phyloP scores from a whole-genome alignment of 1,140 invertebrate genomes.

The Drosophila quadrilineata region DNA sequence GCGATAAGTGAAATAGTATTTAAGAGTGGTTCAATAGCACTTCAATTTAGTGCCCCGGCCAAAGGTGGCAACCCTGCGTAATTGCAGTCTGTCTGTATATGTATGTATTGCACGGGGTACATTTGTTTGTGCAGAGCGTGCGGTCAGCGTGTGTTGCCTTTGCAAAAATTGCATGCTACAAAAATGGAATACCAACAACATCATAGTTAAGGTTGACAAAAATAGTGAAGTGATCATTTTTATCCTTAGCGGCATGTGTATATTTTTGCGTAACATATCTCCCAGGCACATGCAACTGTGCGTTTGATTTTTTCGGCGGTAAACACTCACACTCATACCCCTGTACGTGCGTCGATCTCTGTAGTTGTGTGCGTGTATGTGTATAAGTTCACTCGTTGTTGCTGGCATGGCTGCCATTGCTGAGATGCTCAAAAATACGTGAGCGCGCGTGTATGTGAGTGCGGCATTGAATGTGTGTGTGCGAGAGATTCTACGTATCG shows the following conservation, averaged over 20 bases:
- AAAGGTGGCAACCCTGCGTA: slow-evolving; percentile 67
- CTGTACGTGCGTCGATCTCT: slow-evolving; percentile 54
- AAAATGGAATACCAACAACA: slow-evolving; percentile 17
- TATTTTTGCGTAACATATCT: slow-evolving; percentile 69
- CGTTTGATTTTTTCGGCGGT: slow-evolving; percentile 78
- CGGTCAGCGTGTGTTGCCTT: slow-evolving; percentile 60
- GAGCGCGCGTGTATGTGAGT: slow-evolving; percentile 51
- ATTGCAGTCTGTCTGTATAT: slow-evolving; percentile 78
- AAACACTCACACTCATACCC: slow-evolving; percentile 77
- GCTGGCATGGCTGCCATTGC: slow-evolving; percentile 53
- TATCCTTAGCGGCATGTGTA: slow-evolving; percentile 11
- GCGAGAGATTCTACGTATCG: slow-evolving; percentile 77
- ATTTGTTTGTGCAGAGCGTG: slow-evolving; percentile 73
- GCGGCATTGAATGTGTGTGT: slow-evolving; percentile 46
- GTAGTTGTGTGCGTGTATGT: slow-evolving; percentile 28
- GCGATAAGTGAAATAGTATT: not conserved
- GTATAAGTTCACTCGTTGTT: slow-evolving; percentile 41
- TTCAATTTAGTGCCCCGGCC: slow-evolving; percentile 7
- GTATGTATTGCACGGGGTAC: slow-evolving; percentile 57
- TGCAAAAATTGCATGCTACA: slow-evolving; percentile 30
- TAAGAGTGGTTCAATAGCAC: not conserved
- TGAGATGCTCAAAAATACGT: slow-evolving; percentile 47
- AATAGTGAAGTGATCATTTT: slow-evolving; percentile 24
- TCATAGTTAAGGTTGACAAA: slow-evolving; percentile 4
- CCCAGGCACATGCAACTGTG: slow-evolving; percentile 72